These are phyloP conservation scores for Craseonycteris thonglongyai DNA, from an alignment of 2,113 vertebrate genomes.

Conservation along the genomic window DNA sequence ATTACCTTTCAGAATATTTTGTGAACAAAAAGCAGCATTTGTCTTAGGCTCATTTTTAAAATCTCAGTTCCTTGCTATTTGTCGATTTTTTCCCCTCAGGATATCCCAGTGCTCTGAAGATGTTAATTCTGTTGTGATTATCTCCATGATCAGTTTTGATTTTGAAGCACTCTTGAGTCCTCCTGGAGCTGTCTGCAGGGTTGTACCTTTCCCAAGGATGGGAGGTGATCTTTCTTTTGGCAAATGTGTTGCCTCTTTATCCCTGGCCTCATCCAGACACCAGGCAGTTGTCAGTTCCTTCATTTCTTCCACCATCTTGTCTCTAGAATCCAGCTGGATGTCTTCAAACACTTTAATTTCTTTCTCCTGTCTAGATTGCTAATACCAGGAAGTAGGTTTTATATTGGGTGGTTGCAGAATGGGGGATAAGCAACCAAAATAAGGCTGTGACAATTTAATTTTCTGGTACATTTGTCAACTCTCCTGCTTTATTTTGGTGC, in stretches of 20 bases:
- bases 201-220: neutral
- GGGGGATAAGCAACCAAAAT: neutral
- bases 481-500: constrained; percentile 47
- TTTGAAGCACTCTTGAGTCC: constrained; percentile 30
- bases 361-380: neutral
- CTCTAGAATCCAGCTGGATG: neutral
- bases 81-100: constrained; percentile 25
- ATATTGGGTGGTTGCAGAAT: neutral
- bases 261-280: neutral
- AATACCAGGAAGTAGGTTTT: neutral
- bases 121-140: constrained; percentile 33
- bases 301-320: neutral
- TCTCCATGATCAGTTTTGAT: constrained; percentile 30
- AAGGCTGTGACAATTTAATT: constrained; percentile 44
- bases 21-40: neutral
- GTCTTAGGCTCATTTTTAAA: neutral
- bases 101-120: neutral
- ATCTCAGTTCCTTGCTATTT: neutral
- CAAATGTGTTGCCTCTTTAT: neutral
- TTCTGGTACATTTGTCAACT: constrained; percentile 46
- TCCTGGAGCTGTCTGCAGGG: neutral
- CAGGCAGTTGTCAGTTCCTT: neutral
- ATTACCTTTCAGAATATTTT: neutral
- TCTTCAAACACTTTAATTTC: neutral
- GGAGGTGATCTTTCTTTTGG: neutral